phyloP scores from a whole-genome alignment of 2,113 vertebrate species.

The Larimichthys crocea region DNA sequence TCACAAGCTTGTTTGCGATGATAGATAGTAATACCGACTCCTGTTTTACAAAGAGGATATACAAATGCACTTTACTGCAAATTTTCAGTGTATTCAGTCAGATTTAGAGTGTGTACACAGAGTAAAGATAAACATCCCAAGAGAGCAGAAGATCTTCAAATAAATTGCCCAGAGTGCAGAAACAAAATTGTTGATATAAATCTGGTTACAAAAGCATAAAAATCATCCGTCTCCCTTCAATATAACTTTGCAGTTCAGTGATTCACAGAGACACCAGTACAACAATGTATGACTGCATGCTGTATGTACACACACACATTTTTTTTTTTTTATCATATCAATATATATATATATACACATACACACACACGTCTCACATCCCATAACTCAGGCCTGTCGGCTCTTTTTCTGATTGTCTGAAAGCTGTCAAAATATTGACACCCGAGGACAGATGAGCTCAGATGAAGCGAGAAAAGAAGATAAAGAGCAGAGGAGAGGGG shows the following conservation, averaged over 20 bases:
- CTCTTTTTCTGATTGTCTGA: slow-evolving; percentile 27
- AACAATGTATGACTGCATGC: background rate
- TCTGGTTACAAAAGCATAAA: background rate
- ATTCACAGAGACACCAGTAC: background rate
- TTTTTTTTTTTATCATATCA: too few relatives aligned
- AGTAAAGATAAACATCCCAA: background rate
- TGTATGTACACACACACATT: background rate
- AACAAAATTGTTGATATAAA: background rate
- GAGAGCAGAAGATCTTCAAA: background rate
- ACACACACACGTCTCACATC: background rate
- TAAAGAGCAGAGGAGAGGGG: background rate
- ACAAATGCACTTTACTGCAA: background rate
- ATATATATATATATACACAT: too few relatives aligned
- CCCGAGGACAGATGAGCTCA: slow-evolving; percentile 13
- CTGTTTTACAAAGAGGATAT: background rate
- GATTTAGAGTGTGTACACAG: background rate
- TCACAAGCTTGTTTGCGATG: background rate
- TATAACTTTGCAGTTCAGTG: background rate
- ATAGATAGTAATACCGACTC: background rate
- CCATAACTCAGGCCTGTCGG: background rate
- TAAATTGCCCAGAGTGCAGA: background rate
- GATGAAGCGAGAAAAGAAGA: slow-evolving; percentile 8
- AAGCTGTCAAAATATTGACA: slow-evolving; percentile 63
- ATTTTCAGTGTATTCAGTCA: background rate
- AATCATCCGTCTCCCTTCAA: background rate